A percentile compares a stretch with the other conserved stretches of the same genome.
phyloP scores from a whole-genome alignment of 2,797 vertebrate genomes.

The Sphenopsis melanotis region DNA sequence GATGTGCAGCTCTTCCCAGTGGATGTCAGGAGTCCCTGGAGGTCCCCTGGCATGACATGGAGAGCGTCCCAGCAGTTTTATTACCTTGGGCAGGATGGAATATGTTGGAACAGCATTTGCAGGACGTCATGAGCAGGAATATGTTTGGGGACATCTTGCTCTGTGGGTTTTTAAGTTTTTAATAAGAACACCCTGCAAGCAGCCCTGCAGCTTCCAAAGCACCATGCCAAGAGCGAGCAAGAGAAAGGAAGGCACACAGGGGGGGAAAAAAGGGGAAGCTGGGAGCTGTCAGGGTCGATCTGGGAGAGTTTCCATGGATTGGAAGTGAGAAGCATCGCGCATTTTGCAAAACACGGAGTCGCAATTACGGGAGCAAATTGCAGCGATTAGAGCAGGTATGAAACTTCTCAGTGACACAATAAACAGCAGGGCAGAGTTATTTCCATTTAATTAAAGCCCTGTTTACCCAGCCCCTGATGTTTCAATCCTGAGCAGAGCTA shows the following conservation, averaged over 20 bases:
- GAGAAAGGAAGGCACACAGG: constrained; percentile 26
- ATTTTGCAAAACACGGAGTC: constrained; percentile 7
- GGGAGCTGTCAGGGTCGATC: constrained; percentile 41
- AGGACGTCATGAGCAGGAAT: constrained; percentile 21
- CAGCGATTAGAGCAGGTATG: not conserved
- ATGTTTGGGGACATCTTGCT: constrained; percentile 23
- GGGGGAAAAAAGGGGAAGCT: not conserved
- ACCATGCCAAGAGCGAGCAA: not conserved
- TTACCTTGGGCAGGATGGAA: constrained; percentile 12
- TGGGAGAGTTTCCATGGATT: not conserved
- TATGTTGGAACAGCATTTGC: not conserved
- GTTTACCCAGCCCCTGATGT: not conserved
- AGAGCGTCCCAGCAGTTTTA: constrained; percentile 18
- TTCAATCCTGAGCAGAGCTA: not conserved
- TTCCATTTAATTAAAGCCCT: not conserved
- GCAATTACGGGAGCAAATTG: constrained; percentile 38
- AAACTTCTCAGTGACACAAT: not conserved
- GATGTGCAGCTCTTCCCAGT: not conserved
- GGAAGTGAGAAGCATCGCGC: constrained; percentile 21
- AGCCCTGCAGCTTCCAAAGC: constrained; percentile 46
- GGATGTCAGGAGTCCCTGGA: not conserved
- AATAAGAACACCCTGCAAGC: constrained; percentile 22
- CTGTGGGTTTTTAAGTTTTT: not conserved
- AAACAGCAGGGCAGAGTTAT: not conserved
- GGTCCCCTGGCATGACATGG: not conserved